Conservation (phyloP, 2,888 invertebrate genomes). For the Synergus gifuensis region DNA sequence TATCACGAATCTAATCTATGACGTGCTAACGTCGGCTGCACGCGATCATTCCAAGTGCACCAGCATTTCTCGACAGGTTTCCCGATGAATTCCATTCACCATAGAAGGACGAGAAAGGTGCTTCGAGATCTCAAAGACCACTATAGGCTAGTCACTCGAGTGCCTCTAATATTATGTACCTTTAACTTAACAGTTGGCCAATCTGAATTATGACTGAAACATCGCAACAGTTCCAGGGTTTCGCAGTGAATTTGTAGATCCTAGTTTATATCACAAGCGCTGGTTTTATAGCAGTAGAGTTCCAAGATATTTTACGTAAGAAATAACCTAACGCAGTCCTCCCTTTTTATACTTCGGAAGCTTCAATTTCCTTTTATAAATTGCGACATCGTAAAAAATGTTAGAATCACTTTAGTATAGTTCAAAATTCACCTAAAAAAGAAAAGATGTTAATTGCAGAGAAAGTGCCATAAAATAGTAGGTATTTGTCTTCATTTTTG, state of each 20-base stretch:
- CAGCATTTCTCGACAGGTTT: background rate
- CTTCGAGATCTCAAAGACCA: constrained; percentile 5
- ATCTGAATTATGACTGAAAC: background rate
- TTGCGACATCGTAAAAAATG: background rate
- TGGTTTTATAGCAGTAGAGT: background rate
- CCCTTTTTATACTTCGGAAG: background rate
- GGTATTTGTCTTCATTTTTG: too few relatives aligned
- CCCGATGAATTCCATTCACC: constrained; percentile 11
- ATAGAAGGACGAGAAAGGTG: constrained; percentile 12
- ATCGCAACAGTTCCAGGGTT: background rate
- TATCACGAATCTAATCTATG: constrained; percentile 2
- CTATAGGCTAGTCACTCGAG: background rate
- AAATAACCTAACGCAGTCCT: background rate
- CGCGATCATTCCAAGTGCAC: background rate
- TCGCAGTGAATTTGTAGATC: background rate
- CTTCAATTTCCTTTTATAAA: background rate
- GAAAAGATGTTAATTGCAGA: background rate
- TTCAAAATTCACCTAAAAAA: background rate
- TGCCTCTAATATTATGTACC: background rate
- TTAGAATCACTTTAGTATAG: background rate
- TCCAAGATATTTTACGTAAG: constrained; percentile 1
- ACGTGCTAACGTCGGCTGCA: background rate
- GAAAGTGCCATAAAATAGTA: too few relatives aligned
- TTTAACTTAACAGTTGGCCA: background rate
- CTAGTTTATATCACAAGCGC: background rate